These are phyloP conservation scores for Leucophenga montana DNA, from an alignment of 2,888 invertebrate species.

Conservation along the genomic window DNA sequence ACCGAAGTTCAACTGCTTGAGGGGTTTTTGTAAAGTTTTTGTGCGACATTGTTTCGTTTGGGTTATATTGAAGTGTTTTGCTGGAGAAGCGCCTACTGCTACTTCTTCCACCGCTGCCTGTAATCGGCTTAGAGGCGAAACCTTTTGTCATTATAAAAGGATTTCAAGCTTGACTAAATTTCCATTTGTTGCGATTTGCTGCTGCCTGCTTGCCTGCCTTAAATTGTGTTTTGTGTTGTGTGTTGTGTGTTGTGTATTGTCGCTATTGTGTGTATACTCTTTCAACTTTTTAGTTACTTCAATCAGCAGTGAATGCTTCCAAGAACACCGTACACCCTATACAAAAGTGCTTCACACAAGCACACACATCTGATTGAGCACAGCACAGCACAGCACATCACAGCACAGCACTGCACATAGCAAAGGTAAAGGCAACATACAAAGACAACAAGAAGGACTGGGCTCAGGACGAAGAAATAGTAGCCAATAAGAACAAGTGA, in stretches of 20 bases:
- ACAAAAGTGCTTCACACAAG: conserved; percentile 6
- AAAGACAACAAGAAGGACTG: conserved; percentile 15
- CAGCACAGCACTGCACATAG: too few species aligned
- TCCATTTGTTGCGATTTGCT: conserved; percentile 60
- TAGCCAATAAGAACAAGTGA: not conserved
- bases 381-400: too few species aligned
- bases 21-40: too few species aligned
- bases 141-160: conserved; percentile 67
- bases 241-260: not conserved
- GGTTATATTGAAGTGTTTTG: conserved; percentile 19
- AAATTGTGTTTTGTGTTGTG: not conserved
- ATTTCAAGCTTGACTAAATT: conserved; percentile 65
- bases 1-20: too few species aligned
- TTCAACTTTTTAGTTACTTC: conserved; percentile 5
- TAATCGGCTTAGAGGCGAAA: conserved; percentile 66
- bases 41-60: not conserved
- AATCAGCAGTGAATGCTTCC: not conserved
- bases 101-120: conserved; percentile 30
- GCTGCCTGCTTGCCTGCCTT: not conserved
- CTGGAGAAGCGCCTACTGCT: conserved; percentile 1
- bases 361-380: conserved; percentile 13
- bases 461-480: not conserved
- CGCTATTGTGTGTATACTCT: not conserved
- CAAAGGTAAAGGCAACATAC: conserved; percentile 1
- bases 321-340: too few species aligned